Evolutionary conservation across 2,797 vertebrate genomes (phyloP).

Genomic region (Sebastiscus tertius): DNA sequence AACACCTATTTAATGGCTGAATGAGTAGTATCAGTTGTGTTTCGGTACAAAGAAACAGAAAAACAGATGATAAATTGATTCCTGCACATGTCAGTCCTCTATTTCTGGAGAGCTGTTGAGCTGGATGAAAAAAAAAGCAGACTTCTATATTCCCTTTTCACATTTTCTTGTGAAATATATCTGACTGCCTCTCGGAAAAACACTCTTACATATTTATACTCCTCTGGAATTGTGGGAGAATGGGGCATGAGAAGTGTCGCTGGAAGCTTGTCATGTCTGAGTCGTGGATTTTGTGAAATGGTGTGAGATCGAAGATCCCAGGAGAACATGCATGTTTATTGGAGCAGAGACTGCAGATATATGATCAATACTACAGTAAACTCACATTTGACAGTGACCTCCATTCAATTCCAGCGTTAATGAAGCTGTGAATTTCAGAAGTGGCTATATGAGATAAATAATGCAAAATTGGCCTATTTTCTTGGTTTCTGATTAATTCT

Average conservation of each 20-base stretch:
- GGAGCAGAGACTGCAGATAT: not conserved
- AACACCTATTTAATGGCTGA: not conserved
- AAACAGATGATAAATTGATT: not conserved
- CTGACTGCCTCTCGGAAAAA: slow-evolving; percentile 1
- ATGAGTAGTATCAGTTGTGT: not conserved
- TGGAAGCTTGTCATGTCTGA: not conserved
- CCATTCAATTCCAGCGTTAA: slow-evolving; percentile 31
- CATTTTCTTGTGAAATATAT: slow-evolving; percentile 20
- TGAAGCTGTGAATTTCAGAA: slow-evolving; percentile 40
- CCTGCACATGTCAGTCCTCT: not conserved
- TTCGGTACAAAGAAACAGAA: not conserved
- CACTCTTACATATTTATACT: slow-evolving; percentile 12
- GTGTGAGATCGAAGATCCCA: not conserved
- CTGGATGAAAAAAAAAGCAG: not conserved
- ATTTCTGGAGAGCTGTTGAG: slow-evolving; percentile 16
- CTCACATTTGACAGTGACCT: slow-evolving; percentile 21
- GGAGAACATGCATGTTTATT: not conserved
- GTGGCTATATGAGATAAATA: slow-evolving; percentile 52
- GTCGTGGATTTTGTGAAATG: slow-evolving; percentile 10
- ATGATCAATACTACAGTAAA: slow-evolving; percentile 34
- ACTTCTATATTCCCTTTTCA: slow-evolving; percentile 21
- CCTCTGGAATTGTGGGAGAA: slow-evolving; percentile 19
- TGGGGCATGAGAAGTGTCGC: not conserved
- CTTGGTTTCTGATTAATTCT: slow-evolving; percentile 26
- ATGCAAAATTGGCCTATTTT: slow-evolving; percentile 36